Evolutionary conservation across 1,140 invertebrate genomes (phyloP).

Genomic region (Drosophila littoralis): DNA sequence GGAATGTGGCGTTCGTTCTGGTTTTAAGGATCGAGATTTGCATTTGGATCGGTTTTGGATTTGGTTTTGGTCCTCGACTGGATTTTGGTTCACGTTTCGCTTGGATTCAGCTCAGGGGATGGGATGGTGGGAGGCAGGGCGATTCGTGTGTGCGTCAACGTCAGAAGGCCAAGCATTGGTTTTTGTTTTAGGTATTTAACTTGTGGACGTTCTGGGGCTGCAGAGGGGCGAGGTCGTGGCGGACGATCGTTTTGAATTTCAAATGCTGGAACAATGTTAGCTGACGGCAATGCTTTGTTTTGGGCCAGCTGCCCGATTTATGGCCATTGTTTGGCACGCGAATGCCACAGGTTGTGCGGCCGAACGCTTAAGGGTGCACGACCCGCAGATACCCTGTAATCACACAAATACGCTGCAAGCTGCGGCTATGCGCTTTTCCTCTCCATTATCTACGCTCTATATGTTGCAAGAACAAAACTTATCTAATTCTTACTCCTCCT

Average conservation of each 20-base stretch:
- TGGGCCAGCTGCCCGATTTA: constrained; percentile 5
- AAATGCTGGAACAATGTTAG: neutral
- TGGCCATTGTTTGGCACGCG: constrained; percentile 12
- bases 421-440: no score
- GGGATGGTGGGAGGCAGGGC: neutral
- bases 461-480: no score
- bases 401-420: no score
- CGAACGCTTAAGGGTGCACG: neutral
- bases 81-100: neutral
- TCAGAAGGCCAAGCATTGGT: constrained; percentile 6
- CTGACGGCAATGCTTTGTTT: constrained; percentile 8
- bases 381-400: neutral
- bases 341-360: constrained; percentile 40
- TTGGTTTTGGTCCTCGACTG: neutral
- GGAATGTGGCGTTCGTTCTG: neutral
- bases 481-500: no score
- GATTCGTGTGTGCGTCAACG: neutral
- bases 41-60: neutral
- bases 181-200: constrained; percentile 4
- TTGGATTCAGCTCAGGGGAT: no score
- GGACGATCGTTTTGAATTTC: constrained; percentile 21
- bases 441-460: no score
- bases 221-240: neutral
- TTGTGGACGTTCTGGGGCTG: neutral
- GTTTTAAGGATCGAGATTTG: neutral